phyloP scores from a whole-genome alignment of 2,888 invertebrate species.

The Thyatira batis region DNA sequence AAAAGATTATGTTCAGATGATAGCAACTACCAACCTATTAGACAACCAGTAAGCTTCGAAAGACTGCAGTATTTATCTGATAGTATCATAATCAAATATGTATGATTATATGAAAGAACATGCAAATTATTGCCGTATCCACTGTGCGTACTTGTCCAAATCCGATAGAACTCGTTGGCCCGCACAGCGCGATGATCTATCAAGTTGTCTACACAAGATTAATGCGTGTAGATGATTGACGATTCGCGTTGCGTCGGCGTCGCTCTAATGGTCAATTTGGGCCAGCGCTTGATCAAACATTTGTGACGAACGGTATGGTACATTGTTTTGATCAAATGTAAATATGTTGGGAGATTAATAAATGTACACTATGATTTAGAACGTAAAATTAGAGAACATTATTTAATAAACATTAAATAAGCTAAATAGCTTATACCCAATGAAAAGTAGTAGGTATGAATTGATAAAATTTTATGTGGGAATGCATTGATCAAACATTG shows the following conservation, averaged over 20 bases:
- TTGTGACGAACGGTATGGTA: conserved; percentile 9
- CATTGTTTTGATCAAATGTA: neutral
- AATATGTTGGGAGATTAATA: neutral
- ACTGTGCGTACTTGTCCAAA: conserved; percentile 14
- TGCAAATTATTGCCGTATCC: conserved; percentile 53
- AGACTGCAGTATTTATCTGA: no score
- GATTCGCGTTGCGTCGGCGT: conserved; percentile 70
- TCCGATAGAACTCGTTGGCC: conserved; percentile 31
- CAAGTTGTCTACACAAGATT: conserved; percentile 82
- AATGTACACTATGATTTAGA: no score
- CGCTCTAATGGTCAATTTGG: conserved; percentile 69
- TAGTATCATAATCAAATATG: no score
- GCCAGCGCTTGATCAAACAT: conserved; percentile 49
- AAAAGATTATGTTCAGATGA: no score
- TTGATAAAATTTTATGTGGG: neutral
- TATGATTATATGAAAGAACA: no score
- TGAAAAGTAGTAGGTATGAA: neutral
- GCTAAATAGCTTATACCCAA: no score
- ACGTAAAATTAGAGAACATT: no score
- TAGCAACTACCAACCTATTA: no score
- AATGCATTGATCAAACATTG: conserved; percentile 20
- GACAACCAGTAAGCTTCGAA: no score
- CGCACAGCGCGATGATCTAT: conserved; percentile 76
- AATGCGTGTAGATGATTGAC: conserved; percentile 81
- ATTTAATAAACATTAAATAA: no score